phyloP scores from a whole-genome alignment of 2,888 invertebrate species.

The Archips crataeganus region DNA sequence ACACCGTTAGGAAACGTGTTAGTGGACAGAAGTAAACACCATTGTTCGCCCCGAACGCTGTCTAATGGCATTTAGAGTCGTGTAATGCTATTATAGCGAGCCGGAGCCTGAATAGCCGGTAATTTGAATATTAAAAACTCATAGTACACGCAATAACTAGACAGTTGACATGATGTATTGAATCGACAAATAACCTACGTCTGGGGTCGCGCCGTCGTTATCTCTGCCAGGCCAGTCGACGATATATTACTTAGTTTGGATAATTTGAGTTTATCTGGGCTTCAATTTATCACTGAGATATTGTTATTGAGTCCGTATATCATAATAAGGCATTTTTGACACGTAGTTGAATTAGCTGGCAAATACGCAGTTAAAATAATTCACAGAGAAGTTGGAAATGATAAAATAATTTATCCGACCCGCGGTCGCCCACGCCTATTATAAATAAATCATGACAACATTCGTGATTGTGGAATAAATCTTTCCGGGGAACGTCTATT shows the following conservation, averaged over 20 bases:
- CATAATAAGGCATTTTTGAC: constrained; percentile 23
- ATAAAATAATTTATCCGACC: constrained; percentile 27
- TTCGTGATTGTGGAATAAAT: constrained; percentile 31
- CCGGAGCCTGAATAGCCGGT: constrained; percentile 33
- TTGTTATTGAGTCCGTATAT: constrained; percentile 34
- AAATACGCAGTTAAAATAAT: constrained; percentile 12
- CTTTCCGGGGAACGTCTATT: constrained; percentile 21
- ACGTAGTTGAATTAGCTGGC: constrained; percentile 17
- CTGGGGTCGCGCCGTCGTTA: not conserved
- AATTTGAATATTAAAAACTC: constrained; percentile 40
- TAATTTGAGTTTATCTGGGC: constrained; percentile 32
- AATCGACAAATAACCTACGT: constrained; percentile 36
- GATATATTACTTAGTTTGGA: constrained; percentile 40
- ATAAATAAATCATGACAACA: constrained; percentile 42
- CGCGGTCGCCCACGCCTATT: constrained; percentile 27
- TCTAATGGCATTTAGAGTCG: constrained; percentile 34
- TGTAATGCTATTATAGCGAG: constrained; percentile 25
- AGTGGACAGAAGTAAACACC: constrained; percentile 45
- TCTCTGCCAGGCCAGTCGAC: constrained; percentile 4
- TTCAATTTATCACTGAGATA: constrained; percentile 40
- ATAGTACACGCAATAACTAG: constrained; percentile 26
- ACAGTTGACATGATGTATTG: constrained; percentile 41
- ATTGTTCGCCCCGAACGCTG: constrained; percentile 45
- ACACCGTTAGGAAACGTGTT: constrained; percentile 52
- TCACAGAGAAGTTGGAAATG: constrained; percentile 28